Conservation (phyloP, 1,140 invertebrate genomes). For the Drosophila tani region DNA sequence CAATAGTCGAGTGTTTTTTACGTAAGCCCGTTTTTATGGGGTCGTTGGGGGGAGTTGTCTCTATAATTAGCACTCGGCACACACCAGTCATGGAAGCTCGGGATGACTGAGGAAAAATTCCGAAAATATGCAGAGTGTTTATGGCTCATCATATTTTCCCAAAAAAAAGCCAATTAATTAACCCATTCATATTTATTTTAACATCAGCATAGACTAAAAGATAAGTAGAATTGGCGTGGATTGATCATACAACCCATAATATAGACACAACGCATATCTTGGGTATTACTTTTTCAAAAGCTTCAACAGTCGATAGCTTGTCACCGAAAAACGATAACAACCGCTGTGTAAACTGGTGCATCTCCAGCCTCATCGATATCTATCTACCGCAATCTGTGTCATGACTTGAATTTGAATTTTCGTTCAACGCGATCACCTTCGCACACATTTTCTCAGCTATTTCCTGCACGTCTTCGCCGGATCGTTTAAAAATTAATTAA, state of each 20-base stretch:
- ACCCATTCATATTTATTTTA: constrained; percentile 26
- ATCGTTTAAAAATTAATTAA: constrained; percentile 25
- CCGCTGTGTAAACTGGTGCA: not conserved
- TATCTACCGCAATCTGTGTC: constrained; percentile 27
- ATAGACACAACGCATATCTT: not conserved
- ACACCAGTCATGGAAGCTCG: not conserved
- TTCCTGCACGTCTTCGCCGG: constrained; percentile 40
- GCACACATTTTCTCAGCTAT: constrained; percentile 35
- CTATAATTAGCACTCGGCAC: constrained; percentile 37
- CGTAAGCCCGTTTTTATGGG: constrained; percentile 23
- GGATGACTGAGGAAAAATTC: constrained; percentile 5
- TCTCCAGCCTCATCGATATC: not conserved
- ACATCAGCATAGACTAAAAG: not conserved
- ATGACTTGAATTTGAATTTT: constrained; percentile 29
- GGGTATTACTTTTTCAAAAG: not conserved
- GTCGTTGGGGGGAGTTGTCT: constrained; percentile 11
- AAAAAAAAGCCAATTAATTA: constrained; percentile 19
- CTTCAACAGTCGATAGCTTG: not conserved
- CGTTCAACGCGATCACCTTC: constrained; percentile 29
- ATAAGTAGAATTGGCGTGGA: constrained; percentile 1
- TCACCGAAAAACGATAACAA: not conserved
- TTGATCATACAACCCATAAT: constrained; percentile 8
- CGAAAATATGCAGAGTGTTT: constrained; percentile 5
- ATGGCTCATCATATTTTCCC: constrained; percentile 18
- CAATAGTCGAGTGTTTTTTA: constrained; percentile 29